Base-by-base conservation (phyloP, 2,113 vertebrate species). In the Tonatia bakeri region DNA sequence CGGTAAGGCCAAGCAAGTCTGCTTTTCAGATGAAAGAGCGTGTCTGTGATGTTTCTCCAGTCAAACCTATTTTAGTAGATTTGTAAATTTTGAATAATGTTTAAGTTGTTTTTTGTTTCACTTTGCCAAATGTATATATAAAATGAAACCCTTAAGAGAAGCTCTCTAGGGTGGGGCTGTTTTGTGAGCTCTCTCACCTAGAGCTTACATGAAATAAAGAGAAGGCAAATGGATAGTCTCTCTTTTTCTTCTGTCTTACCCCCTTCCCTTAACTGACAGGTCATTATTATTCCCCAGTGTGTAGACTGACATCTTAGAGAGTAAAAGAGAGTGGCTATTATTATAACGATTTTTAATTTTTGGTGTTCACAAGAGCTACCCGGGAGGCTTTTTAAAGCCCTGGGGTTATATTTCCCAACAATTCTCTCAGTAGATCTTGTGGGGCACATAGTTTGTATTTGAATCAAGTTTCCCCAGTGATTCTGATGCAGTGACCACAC, bases 91-190 rank as follows among this genome's bases (percentile, higher is more conserved):
- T 52, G 79, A 83, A 54, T 70, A 64, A 40, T 56, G 28, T 67
- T 87, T 86, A 64, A 26, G 36, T 95, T 94, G 81, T 2, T 79
- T 89, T 96, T 94, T 85, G 61, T 54, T 94, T 96, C 43, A 70
- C 13, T 95, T 94, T 96, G 10, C 26, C 36, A 93, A 43, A 40
- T 75, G 36, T 84, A 61, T 88, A 28, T 7, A 76, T 33, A 59
- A 43, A 72, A 61, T 75, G 28, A 89, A 94, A 84, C 73, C 17
- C 52, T 95, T 88, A 17, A 40, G 33, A 54, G 47, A 83, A 86
- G 45, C 69, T 54, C 36, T 52, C 69, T 69, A 83, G 65, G 52
- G 38, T 80, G 45, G 31, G 38, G 65, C 17, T 43, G 2, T 92
- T 94, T 38, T 86, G 59, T 90, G 86, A 85, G 38, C 26, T 84